These are phyloP conservation scores for Coptotermes formosanus DNA, from an alignment of 1,140 invertebrate species.

Conservation along the genomic window DNA sequence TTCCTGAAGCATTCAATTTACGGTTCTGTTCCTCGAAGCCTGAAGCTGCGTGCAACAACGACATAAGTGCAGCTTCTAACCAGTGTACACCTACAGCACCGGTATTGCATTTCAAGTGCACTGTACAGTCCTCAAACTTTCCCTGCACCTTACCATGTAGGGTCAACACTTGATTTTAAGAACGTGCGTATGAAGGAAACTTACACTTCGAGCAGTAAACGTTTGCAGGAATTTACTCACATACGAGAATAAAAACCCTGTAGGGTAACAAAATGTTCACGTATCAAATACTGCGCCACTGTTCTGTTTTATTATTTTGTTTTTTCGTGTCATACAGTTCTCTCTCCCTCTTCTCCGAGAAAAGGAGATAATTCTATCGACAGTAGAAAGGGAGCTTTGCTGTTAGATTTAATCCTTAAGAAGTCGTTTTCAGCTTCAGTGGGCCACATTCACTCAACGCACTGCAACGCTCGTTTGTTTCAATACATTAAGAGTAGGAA, in stretches of 20 bases:
- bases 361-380: not conserved
- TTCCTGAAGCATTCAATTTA: no score
- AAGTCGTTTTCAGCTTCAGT: constrained; percentile 1
- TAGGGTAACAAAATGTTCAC: not conserved
- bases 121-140: no score
- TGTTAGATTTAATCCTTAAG: constrained; percentile 14
- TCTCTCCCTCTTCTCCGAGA: not conserved
- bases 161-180: no score
- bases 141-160: no score
- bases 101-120: no score
- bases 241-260: not conserved
- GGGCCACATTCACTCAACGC: not conserved
- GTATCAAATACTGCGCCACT: not conserved
- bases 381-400: not conserved
- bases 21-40: no score
- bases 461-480: not conserved
- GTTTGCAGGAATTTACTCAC: not conserved
- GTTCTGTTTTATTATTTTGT: not conserved
- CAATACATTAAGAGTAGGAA: not conserved
- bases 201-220: not conserved
- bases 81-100: no score
- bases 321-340: not conserved
- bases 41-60: no score
- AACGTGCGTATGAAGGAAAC: no score
- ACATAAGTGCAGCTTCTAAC: no score